phyloP scores from a whole-genome alignment of 2,113 vertebrate genomes.

The Planiliza haematocheilus region DNA sequence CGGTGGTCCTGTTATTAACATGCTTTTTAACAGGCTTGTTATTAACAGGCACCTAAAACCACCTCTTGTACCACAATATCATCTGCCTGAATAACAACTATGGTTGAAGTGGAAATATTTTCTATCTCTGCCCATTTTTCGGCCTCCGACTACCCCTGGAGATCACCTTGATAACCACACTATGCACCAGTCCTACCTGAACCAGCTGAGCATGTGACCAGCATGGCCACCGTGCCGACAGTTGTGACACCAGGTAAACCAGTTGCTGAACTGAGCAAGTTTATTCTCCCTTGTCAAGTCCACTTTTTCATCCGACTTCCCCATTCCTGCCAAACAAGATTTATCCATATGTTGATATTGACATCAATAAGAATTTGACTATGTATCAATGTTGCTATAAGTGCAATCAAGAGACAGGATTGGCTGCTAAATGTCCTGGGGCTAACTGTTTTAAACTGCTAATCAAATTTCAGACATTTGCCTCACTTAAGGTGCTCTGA shows the following conservation, averaged over 20 bases:
- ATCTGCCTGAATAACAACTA: too few species aligned
- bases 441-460: conserved; percentile 7
- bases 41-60: too few species aligned
- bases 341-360: neutral
- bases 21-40: too few species aligned
- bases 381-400: neutral
- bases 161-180: too few species aligned
- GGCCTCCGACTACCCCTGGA: too few species aligned
- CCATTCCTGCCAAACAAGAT: conserved; percentile 83
- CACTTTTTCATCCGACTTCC: conserved; percentile 95
- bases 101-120: too few species aligned
- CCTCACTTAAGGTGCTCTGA: conserved; percentile 18
- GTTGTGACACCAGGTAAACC: conserved; percentile 99
- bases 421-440: conserved; percentile 2
- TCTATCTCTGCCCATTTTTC: too few species aligned
- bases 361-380: conserved; percentile 4
- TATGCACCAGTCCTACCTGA: conserved; percentile 86
- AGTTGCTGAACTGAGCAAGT: conserved; percentile 98
- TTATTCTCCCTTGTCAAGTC: conserved; percentile 98
- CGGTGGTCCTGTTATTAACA: too few species aligned
- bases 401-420: neutral
- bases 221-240: conserved; percentile 98
- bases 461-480: conserved; percentile 43
- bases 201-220: conserved; percentile 99
- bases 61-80: too few species aligned